Evolutionary conservation across 2,797 vertebrate genomes (phyloP).

Genomic region (Lutra lutra): DNA sequence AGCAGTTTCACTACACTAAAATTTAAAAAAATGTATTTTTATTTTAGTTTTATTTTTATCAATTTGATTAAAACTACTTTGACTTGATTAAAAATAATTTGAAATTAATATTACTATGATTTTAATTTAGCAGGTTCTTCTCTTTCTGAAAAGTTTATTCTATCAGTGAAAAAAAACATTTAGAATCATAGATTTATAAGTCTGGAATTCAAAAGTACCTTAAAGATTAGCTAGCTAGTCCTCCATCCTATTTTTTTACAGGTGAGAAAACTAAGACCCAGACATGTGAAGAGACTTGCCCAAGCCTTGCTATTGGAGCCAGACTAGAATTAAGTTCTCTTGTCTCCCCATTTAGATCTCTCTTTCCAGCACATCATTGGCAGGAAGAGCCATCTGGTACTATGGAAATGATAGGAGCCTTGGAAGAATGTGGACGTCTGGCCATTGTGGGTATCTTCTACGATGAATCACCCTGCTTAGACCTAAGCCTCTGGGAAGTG

Average conservation of each 20-base stretch:
- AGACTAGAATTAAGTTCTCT: not conserved
- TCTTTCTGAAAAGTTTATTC: not conserved
- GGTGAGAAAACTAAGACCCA: not conserved
- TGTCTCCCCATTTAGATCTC: not conserved
- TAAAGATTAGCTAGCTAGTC: not conserved
- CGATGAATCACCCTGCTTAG: not conserved
- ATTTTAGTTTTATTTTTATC: constrained; percentile 31
- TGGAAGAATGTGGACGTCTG: not conserved
- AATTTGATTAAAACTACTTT: not conserved
- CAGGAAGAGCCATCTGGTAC: not conserved
- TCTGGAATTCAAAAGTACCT: not conserved
- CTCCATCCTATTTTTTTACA: not conserved
- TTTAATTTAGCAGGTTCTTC: constrained; percentile 16
- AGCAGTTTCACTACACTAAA: constrained; percentile 34
- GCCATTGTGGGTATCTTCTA: not conserved
- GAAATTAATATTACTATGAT: constrained; percentile 29
- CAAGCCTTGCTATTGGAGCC: not conserved
- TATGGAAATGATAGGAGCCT: not conserved
- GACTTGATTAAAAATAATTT: not conserved
- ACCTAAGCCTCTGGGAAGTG: not conserved
- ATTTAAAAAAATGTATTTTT: not conserved
- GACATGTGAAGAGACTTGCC: not conserved
- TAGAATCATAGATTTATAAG: not conserved
- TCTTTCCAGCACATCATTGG: not conserved
- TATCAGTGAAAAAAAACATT: not conserved